Percentiles rank a stretch among this genome's conserved stretches.
Evolutionary conservation across 2,113 vertebrate genomes (phyloP).

Genomic region (Gracilinanus agilis): DNA sequence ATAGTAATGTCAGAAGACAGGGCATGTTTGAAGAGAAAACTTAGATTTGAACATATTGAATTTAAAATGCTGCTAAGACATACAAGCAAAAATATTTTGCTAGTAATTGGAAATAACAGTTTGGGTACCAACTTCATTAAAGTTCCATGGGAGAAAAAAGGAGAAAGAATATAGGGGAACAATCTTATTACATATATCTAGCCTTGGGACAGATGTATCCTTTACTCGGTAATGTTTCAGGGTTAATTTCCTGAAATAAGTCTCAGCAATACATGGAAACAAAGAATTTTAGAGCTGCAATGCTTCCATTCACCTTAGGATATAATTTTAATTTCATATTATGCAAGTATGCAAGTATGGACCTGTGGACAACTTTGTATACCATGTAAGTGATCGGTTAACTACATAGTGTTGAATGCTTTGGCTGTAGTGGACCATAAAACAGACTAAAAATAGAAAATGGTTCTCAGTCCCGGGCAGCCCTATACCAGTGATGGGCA

Average conservation of each 20-base stretch:
- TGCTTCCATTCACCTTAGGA: background rate
- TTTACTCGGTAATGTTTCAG: background rate
- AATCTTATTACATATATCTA: background rate
- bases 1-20: background rate
- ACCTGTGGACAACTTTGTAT: background rate
- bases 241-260: background rate
- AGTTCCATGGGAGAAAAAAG: background rate
- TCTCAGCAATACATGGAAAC: background rate
- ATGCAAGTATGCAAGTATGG: background rate
- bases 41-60: background rate
- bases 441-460: background rate
- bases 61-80: background rate
- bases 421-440: background rate
- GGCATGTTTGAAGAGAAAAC: background rate
- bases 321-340: background rate
- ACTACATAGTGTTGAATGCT: background rate
- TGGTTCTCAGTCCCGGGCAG: background rate
- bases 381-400: background rate
- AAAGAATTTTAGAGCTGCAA: background rate
- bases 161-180: background rate
- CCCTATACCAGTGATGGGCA: no score
- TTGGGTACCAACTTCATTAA: background rate
- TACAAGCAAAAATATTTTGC: background rate
- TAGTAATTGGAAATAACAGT: background rate
- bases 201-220: background rate